Percentiles rank a stretch among this genome's conserved stretches.
Evolutionary conservation across 30 jellyfish, hydroid and myxozoan species (phyloP).

Genomic region (Aurelia coerulea): DNA sequence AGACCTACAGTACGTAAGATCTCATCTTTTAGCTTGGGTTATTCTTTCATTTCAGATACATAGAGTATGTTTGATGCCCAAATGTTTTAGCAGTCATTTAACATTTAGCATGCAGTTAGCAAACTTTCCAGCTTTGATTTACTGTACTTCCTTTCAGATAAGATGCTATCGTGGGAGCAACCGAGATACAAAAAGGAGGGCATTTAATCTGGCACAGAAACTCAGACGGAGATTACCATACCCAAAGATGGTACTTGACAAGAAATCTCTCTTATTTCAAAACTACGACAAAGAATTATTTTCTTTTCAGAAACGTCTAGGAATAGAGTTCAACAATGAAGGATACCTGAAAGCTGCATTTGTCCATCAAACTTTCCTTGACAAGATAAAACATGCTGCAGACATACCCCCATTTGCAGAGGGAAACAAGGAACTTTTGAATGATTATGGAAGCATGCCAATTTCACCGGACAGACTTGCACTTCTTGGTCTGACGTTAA

Average conservation of each 20-base stretch:
- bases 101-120: no score
- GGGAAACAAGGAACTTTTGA: constrained; percentile 19
- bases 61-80: no score
- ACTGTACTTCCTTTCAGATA: background rate
- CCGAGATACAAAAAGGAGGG: constrained; percentile 80
- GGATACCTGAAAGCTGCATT: constrained; percentile 72
- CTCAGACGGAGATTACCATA: constrained; percentile 42
- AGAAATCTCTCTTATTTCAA: constrained; percentile 65
- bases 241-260: constrained; percentile 48
- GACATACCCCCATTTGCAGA: constrained; percentile 31
- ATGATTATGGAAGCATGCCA: constrained; percentile 22
- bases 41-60: no score
- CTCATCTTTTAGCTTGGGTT: no score
- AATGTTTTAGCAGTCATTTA: no score
- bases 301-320: constrained; percentile 82
- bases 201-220: constrained; percentile 9
- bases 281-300: constrained; percentile 76
- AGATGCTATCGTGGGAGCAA: constrained; percentile 90
- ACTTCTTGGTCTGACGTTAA: constrained; percentile 51
- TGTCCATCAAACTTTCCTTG: constrained; percentile 73
- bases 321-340: constrained; percentile 54
- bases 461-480: constrained; percentile 67
- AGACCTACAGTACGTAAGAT: no score
- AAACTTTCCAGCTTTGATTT: background rate
- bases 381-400: constrained; percentile 42